A percentile compares a stretch with the other conserved stretches of the same genome.
These are phyloP conservation scores for Procavia capensis DNA, from an alignment of 2,113 vertebrate genomes.

Conservation along the genomic window DNA sequence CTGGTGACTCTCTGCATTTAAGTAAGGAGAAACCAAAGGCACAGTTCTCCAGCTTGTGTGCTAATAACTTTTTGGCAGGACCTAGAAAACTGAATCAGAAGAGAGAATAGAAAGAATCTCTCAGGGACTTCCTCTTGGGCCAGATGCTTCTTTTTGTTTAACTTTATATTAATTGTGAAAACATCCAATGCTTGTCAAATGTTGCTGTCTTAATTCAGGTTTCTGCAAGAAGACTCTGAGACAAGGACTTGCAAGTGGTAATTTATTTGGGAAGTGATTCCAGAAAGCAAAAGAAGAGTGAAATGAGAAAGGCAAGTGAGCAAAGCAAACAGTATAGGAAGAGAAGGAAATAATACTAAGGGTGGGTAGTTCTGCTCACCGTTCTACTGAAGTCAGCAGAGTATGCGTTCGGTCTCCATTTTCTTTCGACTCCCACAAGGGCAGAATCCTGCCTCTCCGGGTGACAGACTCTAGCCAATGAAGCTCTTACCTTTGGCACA, in stretches of 20 bases:
- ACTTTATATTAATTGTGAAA: neutral
- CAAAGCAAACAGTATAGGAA: neutral
- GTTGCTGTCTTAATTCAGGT: neutral
- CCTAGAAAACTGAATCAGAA: neutral
- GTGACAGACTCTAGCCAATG: neutral
- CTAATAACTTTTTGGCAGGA: neutral
- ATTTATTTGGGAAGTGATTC: neutral
- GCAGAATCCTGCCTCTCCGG: neutral
- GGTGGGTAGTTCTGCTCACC: neutral
- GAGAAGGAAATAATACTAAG: neutral
- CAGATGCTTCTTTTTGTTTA: neutral
- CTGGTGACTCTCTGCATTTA: neutral
- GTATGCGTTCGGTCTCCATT: neutral
- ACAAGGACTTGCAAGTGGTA: neutral
- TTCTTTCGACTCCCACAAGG: neutral
- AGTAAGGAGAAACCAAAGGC: neutral
- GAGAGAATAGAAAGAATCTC: neutral
- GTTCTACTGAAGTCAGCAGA: neutral
- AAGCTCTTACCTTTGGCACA: neutral
- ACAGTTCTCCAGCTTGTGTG: neutral
- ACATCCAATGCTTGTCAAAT: neutral
- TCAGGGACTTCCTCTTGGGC: neutral
- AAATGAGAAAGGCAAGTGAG: neutral
- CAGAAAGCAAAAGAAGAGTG: neutral
- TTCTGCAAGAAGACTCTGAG: neutral